Evolutionary conservation across 2,888 invertebrate genomes (phyloP), one percentile per base, ranked within the genome.

Genomic region (Herminia tarsipennalis): DNA sequence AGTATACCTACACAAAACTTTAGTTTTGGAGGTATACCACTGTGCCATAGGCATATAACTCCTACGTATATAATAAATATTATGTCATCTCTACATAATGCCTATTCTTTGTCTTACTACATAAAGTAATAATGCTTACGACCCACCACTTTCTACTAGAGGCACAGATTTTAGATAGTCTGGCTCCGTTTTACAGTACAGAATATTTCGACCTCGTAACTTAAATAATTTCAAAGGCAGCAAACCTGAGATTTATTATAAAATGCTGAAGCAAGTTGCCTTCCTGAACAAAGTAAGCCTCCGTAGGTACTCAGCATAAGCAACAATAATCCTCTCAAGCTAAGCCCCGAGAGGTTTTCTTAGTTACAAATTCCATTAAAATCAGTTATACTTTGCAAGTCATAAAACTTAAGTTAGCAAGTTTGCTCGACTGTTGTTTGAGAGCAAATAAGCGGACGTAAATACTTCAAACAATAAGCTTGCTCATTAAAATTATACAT

Each of bases 381-480:
- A 50, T 56, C 59, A 59, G 46, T 63, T 62, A 53, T 36, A 56
- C 47, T 53, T 50, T 14, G 13, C 16, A 44, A 52, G 58, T 50
- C 44, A 55, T 58, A 49, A 52, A 52, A 44, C 46, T 57, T 43
- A 37, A 49, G 44, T 51, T 61, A 10, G 21, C 8, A 32, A 46
- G 39, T 51, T 30, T 27, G 2, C 28, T 14, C 20, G 33, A 46
- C 35, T 40, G 28, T 58, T 47, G 45, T 48, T 20, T 14, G 20
- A 10, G 24, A 52, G 41, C 38, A 55, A 49, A 36, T 52, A 49
- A 42, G 29, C 33, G 38, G 30, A 50, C 24, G 41, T 38, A 44
- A 50, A 58, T 51, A 55, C 24, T 49, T 39, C n/a, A 57, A 40
- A 30, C 35, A 38, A 42, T 33, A 24, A 34, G 43, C 28, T 46